Conservation (phyloP, 2,888 invertebrate species). For the Eustalomyia histrio region DNA sequence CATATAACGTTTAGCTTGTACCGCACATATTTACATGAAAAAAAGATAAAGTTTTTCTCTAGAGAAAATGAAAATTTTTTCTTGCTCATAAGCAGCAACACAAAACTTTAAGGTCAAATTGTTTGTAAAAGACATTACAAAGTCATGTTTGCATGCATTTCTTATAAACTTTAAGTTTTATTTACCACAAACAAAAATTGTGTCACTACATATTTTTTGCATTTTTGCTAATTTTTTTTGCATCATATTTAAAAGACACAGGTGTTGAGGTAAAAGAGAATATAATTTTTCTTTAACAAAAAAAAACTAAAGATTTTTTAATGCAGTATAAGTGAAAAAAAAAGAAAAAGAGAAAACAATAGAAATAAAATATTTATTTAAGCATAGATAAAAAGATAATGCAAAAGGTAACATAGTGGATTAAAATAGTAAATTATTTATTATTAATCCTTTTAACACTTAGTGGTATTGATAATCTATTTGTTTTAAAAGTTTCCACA, state of each 20-base stretch:
- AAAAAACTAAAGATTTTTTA: no score
- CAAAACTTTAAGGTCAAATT: slow-evolving; percentile 42
- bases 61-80: neutral
- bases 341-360: no score
- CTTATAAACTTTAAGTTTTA: neutral
- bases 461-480: no score
- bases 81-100: neutral
- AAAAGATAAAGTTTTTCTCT: neutral
- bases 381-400: no score
- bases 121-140: slow-evolving; percentile 28
- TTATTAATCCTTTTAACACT: no score
- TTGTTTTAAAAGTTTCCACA: no score
- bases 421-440: no score
- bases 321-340: no score
- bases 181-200: neutral
- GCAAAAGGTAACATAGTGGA: no score
- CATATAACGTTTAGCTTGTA: neutral
- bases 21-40: neutral
- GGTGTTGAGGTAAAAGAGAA: neutral
- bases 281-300: neutral
- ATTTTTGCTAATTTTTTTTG: neutral
- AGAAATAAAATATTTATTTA: no score
- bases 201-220: neutral
- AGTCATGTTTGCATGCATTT: slow-evolving; percentile 30
- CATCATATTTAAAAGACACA: neutral